Percentiles rank a stretch among this genome's conserved stretches.
These are phyloP conservation scores for Drosophila rubida DNA, from an alignment of 2,888 invertebrate genomes.

Conservation along the genomic window DNA sequence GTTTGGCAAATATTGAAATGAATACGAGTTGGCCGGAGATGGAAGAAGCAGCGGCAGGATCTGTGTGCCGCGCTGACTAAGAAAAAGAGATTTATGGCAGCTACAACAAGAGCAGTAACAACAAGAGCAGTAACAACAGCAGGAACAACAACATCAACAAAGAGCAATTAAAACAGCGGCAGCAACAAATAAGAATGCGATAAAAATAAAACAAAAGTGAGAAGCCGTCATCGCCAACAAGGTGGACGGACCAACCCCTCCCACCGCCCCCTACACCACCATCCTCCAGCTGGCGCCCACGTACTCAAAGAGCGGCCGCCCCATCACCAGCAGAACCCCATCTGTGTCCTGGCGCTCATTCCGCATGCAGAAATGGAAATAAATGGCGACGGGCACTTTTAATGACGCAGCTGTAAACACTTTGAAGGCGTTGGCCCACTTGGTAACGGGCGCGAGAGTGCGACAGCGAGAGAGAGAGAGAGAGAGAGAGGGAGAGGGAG, in stretches of 20 bases:
- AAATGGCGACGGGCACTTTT: constrained; percentile 68
- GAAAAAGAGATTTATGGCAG: constrained; percentile 53
- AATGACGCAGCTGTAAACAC: constrained; percentile 77
- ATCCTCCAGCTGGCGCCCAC: constrained; percentile 8
- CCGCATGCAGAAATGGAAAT: constrained; percentile 45
- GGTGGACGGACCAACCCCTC: constrained; percentile 20
- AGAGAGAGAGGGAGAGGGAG: background rate
- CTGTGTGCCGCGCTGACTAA: constrained; percentile 49
- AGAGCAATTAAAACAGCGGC: constrained; percentile 67
- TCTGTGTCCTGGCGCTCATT: constrained; percentile 1
- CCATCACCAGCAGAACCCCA: background rate
- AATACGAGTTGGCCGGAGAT: constrained; percentile 26
- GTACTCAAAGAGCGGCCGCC: constrained; percentile 8
- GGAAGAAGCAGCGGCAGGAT: constrained; percentile 3
- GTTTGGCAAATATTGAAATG: constrained; percentile 43
- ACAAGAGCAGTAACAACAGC: constrained; percentile 4
- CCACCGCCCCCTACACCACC: background rate
- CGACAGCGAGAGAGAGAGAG: too few species aligned
- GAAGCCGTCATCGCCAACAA: constrained; percentile 54
- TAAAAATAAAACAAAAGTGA: constrained; percentile 70
- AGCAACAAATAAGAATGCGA: constrained; percentile 65
- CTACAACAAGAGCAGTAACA: constrained; percentile 21
- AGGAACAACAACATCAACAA: constrained; percentile 29
- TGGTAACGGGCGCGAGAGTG: constrained; percentile 35
- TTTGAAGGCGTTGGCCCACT: constrained; percentile 67